Conservation (phyloP, 2,113 vertebrate genomes). For the Rutilus rutilus region DNA sequence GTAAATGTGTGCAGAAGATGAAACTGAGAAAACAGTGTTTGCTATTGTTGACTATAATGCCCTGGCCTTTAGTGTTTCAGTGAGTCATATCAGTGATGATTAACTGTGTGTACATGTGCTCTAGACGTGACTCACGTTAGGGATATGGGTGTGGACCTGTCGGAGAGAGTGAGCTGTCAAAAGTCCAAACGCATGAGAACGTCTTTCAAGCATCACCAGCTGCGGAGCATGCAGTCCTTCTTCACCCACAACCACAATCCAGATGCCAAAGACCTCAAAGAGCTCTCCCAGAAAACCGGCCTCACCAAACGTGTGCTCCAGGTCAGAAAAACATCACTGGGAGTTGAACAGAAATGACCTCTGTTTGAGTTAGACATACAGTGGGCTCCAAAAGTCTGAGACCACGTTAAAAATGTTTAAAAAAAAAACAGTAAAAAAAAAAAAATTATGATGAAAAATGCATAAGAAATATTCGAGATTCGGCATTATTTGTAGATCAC, state of each 20-base stretch:
- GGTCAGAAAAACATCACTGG: slow-evolving; percentile 74
- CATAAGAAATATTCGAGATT: background rate
- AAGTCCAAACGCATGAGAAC: slow-evolving; percentile 99
- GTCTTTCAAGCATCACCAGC: slow-evolving; percentile 99
- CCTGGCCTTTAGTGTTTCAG: background rate
- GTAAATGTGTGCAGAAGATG: background rate
- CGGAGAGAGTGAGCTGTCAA: slow-evolving; percentile 94
- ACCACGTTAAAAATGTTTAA: background rate
- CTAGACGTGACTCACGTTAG: slow-evolving; percentile 81
- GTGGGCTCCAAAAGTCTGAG: background rate
- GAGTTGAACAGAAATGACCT: background rate
- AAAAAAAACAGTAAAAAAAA: background rate
- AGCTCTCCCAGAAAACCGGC: slow-evolving; percentile 98
- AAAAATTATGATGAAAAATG: background rate
- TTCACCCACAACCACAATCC: slow-evolving; percentile 99
- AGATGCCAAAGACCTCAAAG: slow-evolving; percentile 99
- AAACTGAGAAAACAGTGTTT: background rate
- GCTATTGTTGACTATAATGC: background rate
- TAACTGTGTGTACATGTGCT: background rate
- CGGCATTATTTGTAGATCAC: background rate
- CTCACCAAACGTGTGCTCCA: slow-evolving; percentile 98
- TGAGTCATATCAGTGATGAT: background rate
- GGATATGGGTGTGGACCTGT: slow-evolving; percentile 92
- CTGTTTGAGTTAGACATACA: background rate
- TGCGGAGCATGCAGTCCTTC: slow-evolving; percentile 99